These are phyloP conservation scores for Metalampra italica DNA, from an alignment of 2,888 invertebrate species.

Conservation along the genomic window DNA sequence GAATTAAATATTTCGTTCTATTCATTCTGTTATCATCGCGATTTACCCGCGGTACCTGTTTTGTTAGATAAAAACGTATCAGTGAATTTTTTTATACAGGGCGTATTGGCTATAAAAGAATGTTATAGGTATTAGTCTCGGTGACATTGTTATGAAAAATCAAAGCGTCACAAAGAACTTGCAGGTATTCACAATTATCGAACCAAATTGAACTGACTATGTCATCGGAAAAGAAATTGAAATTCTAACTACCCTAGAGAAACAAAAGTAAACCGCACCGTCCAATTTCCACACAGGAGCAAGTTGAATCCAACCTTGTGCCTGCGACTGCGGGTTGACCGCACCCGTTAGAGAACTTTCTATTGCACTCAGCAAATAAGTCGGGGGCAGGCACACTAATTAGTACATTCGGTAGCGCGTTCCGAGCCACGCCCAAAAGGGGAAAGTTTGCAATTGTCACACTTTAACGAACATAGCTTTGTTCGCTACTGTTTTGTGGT, in stretches of 20 bases:
- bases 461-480: constrained; percentile 47
- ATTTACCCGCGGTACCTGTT: no score
- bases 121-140: no score
- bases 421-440: constrained; percentile 49
- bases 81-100: no score
- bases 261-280: constrained; percentile 29
- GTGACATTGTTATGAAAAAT: no score
- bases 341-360: constrained; percentile 48
- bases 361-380: constrained; percentile 57
- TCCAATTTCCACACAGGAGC: constrained; percentile 26
- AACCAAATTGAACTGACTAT: no score
- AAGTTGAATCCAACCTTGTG: constrained; percentile 34
- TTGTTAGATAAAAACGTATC: no score
- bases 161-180: no score
- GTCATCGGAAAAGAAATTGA: no score
- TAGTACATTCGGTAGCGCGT: constrained; percentile 57
- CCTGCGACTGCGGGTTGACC: constrained; percentile 30
- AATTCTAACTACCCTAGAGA: not conserved
- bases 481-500: constrained; percentile 20
- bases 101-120: no score
- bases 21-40: no score
- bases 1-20: no score
- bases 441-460: constrained; percentile 56
- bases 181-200: no score
- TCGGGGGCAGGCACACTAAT: constrained; percentile 47